Percentiles rank a stretch among this genome's conserved stretches.
phyloP scores from a whole-genome alignment of 2,888 invertebrate species.

The Lampropteryx suffumata region DNA sequence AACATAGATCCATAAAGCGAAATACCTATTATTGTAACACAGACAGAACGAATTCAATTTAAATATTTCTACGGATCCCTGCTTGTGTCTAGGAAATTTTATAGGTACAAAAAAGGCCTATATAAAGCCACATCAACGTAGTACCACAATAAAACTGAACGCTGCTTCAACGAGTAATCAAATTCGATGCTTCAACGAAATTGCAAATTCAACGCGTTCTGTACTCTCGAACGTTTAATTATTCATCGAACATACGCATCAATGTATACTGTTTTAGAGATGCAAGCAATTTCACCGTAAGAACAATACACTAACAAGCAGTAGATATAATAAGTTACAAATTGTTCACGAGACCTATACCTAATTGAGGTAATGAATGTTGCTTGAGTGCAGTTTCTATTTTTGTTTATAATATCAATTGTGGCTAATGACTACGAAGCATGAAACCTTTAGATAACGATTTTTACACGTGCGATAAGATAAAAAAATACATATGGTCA shows the following conservation, averaged over 20 bases:
- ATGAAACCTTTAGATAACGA: too few relatives aligned
- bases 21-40: too few relatives aligned
- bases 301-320: neutral
- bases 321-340: too few relatives aligned
- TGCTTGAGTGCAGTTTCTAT: too few relatives aligned
- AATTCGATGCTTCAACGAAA: conserved; percentile 35
- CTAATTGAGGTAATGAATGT: too few relatives aligned
- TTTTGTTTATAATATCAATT: too few relatives aligned
- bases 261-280: conserved; percentile 24
- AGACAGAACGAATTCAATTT: too few relatives aligned
- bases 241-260: conserved; percentile 29
- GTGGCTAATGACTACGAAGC: too few relatives aligned
- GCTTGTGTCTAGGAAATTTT: conserved; percentile 2
- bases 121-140: conserved; percentile 15
- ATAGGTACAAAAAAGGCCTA: conserved; percentile 17
- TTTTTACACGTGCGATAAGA: too few relatives aligned
- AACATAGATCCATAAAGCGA: too few relatives aligned
- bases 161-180: conserved; percentile 32
- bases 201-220: conserved; percentile 36
- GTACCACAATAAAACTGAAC: conserved; percentile 35
- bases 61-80: neutral
- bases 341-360: too few relatives aligned
- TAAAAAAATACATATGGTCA: too few relatives aligned
- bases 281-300: conserved; percentile 19
- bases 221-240: conserved; percentile 29